A percentile compares a stretch with the other conserved stretches of the same genome.
Evolutionary conservation across 2,888 invertebrate species (phyloP).

Genomic region (Xestia rhomboidea): DNA sequence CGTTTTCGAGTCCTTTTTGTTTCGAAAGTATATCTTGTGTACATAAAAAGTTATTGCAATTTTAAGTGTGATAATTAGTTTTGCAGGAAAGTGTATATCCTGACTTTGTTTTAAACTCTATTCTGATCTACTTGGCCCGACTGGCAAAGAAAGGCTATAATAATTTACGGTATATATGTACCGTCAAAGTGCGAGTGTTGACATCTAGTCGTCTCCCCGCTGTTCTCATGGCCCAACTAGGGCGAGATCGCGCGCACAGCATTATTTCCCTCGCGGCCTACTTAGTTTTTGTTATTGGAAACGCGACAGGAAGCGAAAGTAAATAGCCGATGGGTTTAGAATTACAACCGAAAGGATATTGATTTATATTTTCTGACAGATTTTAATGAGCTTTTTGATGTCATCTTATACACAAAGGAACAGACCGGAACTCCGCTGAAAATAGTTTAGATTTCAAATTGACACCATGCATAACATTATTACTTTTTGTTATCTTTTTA

Average conservation of each 20-base stretch:
- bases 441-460: neutral
- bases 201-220: neutral
- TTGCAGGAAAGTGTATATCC: too few species aligned
- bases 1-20: too few species aligned
- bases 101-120: neutral
- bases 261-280: constrained; percentile 68
- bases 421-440: neutral
- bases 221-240: constrained; percentile 40
- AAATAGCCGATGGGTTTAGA: constrained; percentile 56
- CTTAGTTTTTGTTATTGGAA: constrained; percentile 72
- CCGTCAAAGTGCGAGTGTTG: neutral
- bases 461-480: neutral
- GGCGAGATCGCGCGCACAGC: constrained; percentile 68
- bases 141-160: neutral
- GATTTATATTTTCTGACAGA: constrained; percentile 9
- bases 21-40: too few species aligned
- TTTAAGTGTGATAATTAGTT: too few species aligned
- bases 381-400: constrained; percentile 6
- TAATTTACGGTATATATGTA: neutral
- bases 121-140: neutral
- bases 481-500: neutral
- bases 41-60: too few species aligned
- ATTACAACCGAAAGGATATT: constrained; percentile 35
- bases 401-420: neutral
- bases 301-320: constrained; percentile 67